Percentiles rank a stretch among this genome's conserved stretches.
Conservation (phyloP, 2,113 vertebrate genomes). For the Sisor rabdophorus region DNA sequence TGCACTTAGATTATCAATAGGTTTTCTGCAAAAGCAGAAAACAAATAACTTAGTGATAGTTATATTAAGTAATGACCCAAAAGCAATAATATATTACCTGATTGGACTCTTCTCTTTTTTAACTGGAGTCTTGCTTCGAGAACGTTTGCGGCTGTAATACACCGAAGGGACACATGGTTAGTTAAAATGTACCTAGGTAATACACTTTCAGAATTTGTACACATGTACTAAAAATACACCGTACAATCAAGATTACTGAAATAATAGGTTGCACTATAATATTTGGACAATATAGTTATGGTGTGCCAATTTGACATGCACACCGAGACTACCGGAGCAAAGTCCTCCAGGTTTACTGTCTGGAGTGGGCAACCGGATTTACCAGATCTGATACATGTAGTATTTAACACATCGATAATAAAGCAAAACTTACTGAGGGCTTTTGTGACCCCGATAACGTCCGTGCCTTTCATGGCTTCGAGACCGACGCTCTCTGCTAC, state of each 20-base stretch:
- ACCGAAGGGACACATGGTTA: not conserved
- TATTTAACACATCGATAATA: not conserved
- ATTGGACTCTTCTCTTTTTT: conserved; percentile 96
- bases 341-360: not conserved
- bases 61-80: not conserved
- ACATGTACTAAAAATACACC: not conserved
- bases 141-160: conserved; percentile 74
- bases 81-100: conserved; percentile 69
- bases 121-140: conserved; percentile 89
- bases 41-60: not conserved
- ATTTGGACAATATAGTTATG: not conserved
- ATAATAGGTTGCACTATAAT: not conserved
- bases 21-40: conserved; percentile 71
- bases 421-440: conserved; percentile 82
- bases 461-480: conserved; percentile 86
- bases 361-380: not conserved
- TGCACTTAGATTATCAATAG: conserved; percentile 95
- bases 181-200: not conserved
- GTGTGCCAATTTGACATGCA: not conserved
- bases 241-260: not conserved
- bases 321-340: not conserved
- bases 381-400: not conserved
- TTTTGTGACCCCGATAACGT: conserved; percentile 77
- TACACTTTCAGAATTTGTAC: not conserved
- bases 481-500: conserved; percentile 86